Base-by-base conservation (phyloP, 1,140 invertebrate species). In the Diorhabda sublineata region DNA sequence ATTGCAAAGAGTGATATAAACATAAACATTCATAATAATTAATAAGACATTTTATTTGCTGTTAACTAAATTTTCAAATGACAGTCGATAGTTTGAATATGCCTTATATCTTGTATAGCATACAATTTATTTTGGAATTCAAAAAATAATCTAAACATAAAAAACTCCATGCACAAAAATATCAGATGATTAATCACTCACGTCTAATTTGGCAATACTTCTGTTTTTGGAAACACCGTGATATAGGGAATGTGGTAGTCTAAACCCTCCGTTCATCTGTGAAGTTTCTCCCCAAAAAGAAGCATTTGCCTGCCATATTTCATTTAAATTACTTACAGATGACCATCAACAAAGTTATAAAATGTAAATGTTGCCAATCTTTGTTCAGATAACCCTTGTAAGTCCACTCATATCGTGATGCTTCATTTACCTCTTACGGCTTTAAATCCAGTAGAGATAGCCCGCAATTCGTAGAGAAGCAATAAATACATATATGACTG, bases 271-370 rank as follows among this genome's bases (percentile, higher is more conserved):
- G 47, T 52, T 42, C 45, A 2, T n/a, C 47, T 41, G 42, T 9
- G 7, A 42, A 57, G 47, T 69, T 69, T 67, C 64, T 71, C 67
- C 72, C 69, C 59, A 67, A 69, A 71, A 71, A 73, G 64, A 64
- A 58, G 61, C 69, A 68, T 70, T 70, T 63, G 63, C 65, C 64
- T 26, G 69, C 72, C 47, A 77, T 78, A 77, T 77, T 76, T 78
- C 74, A 77, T 78, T 73, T 69, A 75, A 78, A 78, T 77, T 75
- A 73, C 75, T 66, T 64, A 61, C 70, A 76, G 74, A 76, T 77
- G 75, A 77, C 77, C 75, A 72, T 78, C 75, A 75, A 77, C 74
- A 78, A 75, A 74, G 76, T 75, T 74, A 74, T 74, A 78, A 74
- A 76, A 78, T 78, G 75, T 76, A 78, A 78, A 78, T 78, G 73